Evolutionary conservation across 2,797 vertebrate genomes (phyloP).

Genomic region (Ctenopoma kingsleyae): DNA sequence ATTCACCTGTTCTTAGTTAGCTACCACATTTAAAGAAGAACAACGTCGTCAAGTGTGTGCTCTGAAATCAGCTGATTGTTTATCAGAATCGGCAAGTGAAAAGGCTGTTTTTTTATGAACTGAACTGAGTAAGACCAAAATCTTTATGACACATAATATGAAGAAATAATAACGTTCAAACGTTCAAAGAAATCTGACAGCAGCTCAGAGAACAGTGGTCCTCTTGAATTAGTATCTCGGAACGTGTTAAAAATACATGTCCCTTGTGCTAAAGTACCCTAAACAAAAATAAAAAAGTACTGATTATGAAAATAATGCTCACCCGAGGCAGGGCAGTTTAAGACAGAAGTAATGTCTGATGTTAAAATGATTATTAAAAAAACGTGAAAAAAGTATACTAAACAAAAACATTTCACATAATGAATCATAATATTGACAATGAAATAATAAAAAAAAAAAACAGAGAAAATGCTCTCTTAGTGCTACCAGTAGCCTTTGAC

Average conservation of each 20-base stretch:
- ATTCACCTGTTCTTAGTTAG: constrained; percentile 60
- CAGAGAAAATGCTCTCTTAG: constrained; percentile 72
- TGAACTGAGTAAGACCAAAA: constrained; percentile 70
- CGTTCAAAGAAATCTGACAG: constrained; percentile 74
- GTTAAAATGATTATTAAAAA: constrained; percentile 82
- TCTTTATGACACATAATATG: constrained; percentile 54
- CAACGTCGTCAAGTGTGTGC: constrained; percentile 63
- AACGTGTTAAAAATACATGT: constrained; percentile 83
- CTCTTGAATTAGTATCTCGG: constrained; percentile 82
- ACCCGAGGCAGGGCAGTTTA: constrained; percentile 66
- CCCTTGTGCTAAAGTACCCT: constrained; percentile 83
- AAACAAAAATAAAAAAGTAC: constrained; percentile 64
- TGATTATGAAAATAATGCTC: constrained; percentile 78
- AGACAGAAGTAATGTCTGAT: constrained; percentile 77
- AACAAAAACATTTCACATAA: constrained; percentile 77
- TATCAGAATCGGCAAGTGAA: constrained; percentile 63
- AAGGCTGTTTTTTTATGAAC: constrained; percentile 70
- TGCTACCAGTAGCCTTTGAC: constrained; percentile 85
- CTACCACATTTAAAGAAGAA: constrained; percentile 78
- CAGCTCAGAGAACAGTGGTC: constrained; percentile 83
- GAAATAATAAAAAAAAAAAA: constrained; percentile 57
- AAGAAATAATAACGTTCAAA: constrained; percentile 59
- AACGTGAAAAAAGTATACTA: constrained; percentile 71
- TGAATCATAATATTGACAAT: constrained; percentile 76
- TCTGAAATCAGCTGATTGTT: constrained; percentile 60